These are phyloP conservation scores for Hermaeophaga mercurialis DNA, from an alignment of 2,888 invertebrate genomes.

Conservation along the genomic window DNA sequence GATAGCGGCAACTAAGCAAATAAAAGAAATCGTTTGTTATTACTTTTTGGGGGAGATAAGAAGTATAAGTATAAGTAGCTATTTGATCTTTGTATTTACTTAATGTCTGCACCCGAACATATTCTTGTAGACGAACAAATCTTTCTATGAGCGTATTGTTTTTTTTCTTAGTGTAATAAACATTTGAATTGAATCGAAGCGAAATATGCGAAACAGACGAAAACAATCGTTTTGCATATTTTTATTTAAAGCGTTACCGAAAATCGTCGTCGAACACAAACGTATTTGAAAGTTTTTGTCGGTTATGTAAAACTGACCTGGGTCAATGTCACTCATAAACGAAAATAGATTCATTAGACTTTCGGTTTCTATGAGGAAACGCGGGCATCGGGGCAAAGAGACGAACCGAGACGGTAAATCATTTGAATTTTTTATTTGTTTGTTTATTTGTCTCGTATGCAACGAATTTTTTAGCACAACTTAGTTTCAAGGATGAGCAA, in stretches of 20 bases:
- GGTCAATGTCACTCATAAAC: constrained; percentile 53
- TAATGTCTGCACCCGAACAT: too few species aligned
- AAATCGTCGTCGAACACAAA: too few species aligned
- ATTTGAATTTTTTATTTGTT: constrained; percentile 13
- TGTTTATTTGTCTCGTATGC: neutral
- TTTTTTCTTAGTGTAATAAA: too few species aligned
- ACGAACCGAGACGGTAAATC: neutral
- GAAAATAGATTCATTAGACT: constrained; percentile 43
- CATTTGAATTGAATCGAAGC: too few species aligned
- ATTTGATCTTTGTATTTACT: too few species aligned
- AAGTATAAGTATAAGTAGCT: too few species aligned
- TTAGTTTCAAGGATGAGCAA: too few species aligned
- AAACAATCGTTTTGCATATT: too few species aligned
- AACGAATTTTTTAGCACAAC: constrained; percentile 4
- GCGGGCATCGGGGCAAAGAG: neutral
- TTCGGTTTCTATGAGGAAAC: constrained; percentile 43
- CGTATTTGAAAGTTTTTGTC: constrained; percentile 28
- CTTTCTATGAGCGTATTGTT: too few species aligned
- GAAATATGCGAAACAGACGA: too few species aligned
- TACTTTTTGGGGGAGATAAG: constrained; percentile 9
- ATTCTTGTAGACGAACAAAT: too few species aligned
- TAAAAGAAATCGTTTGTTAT: neutral
- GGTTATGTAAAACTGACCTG: constrained; percentile 57
- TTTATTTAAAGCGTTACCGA: too few species aligned
- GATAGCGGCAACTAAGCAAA: constrained; percentile 11